A percentile compares a stretch with the other conserved stretches of the same genome.
These are phyloP conservation scores for Ladona fulva DNA, from an alignment of 1,140 invertebrate genomes.

Conservation along the genomic window DNA sequence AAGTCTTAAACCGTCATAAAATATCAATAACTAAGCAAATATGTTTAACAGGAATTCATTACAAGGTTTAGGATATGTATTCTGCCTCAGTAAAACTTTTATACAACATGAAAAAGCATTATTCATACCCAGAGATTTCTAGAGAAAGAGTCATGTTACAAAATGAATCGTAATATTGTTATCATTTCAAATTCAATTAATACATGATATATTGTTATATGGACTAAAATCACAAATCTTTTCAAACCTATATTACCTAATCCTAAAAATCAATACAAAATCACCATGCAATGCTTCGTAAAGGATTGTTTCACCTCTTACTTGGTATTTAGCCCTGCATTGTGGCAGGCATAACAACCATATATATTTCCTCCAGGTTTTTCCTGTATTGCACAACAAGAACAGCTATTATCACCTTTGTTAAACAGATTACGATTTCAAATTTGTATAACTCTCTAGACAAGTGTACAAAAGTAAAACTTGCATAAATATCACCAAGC, in stretches of 20 bases:
- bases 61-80: too few species aligned
- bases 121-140: too few species aligned
- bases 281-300: neutral
- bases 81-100: too few species aligned
- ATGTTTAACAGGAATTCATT: too few species aligned
- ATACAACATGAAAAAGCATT: too few species aligned
- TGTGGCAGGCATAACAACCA: neutral
- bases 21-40: too few species aligned
- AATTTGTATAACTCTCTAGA: too few species aligned
- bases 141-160: too few species aligned
- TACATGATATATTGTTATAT: neutral
- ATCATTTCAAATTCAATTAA: neutral
- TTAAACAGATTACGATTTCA: neutral
- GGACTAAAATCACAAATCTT: neutral
- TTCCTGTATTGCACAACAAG: neutral
- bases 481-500: too few species aligned
- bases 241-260: neutral
- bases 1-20: too few species aligned
- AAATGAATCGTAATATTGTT: too few species aligned
- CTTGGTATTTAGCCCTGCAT: neutral
- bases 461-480: too few species aligned
- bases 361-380: neutral
- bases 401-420: neutral
- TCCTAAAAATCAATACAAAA: constrained; percentile 3
- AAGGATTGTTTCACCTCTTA: neutral